These are phyloP conservation scores for Esperia sulphurella DNA, from an alignment of 2,888 invertebrate genomes.

Conservation along the genomic window DNA sequence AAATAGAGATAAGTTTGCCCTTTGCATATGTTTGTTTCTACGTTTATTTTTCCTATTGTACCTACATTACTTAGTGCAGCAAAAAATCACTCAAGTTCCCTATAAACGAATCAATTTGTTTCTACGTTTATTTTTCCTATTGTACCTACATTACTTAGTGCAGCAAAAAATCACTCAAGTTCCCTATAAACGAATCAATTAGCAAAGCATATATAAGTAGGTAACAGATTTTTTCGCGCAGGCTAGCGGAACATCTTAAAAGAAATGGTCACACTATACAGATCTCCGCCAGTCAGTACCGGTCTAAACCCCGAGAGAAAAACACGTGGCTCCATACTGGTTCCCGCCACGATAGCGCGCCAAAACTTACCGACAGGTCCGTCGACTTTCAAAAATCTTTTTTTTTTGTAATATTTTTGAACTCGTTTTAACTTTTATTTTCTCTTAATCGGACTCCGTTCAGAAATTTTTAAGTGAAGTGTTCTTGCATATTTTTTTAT, in stretches of 20 bases:
- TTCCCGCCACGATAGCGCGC: slow-evolving; percentile 13
- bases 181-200: no score
- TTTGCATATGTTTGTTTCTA: no score
- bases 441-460: neutral
- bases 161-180: no score
- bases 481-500: neutral
- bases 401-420: no score
- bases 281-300: slow-evolving; percentile 15
- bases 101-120: no score
- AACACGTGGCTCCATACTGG: slow-evolving; percentile 10
- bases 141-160: no score
- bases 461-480: neutral
- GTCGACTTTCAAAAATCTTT: neutral
- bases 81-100: no score
- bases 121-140: no score
- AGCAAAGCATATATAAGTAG: no score
- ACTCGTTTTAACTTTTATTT: neutral
- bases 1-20: no score
- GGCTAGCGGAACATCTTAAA: neutral
- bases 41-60: no score
- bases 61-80: no score
- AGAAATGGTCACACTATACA: neutral
- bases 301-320: slow-evolving; percentile 14
- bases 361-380: slow-evolving; percentile 16
- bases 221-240: neutral